Evolutionary conservation across 2,113 vertebrate species (phyloP).

Genomic region (Calypte anna): DNA sequence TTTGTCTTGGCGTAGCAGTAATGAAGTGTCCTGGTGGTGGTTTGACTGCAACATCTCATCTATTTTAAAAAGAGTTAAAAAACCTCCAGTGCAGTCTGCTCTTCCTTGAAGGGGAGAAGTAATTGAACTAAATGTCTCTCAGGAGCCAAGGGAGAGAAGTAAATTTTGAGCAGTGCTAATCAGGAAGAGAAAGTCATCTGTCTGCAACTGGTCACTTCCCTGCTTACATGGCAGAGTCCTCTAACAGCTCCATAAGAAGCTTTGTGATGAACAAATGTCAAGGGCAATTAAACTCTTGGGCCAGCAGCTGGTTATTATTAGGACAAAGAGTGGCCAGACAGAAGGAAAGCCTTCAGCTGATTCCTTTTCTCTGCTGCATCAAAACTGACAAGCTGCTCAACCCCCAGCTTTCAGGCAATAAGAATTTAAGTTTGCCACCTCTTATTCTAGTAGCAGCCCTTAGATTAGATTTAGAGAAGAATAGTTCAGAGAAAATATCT

Average conservation of each 20-base stretch:
- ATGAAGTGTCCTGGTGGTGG: not conserved
- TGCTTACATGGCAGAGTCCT: constrained; percentile 44
- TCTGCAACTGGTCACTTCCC: constrained; percentile 32
- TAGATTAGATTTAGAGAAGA: constrained; percentile 53
- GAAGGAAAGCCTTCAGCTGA: constrained; percentile 24
- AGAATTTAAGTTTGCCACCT: constrained; percentile 23
- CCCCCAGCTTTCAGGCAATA: not conserved
- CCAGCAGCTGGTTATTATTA: constrained; percentile 63
- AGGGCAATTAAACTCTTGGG: constrained; percentile 64
- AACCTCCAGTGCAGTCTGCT: not conserved
- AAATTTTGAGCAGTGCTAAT: constrained; percentile 33
- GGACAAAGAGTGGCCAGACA: constrained; percentile 51
- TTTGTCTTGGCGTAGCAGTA: not conserved
- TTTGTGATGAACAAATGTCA: constrained; percentile 67
- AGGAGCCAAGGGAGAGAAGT: constrained; percentile 6
- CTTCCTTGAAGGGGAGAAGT: not conserved
- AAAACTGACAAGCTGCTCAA: not conserved
- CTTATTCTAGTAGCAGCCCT: constrained; percentile 36
- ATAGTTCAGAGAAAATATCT: not conserved
- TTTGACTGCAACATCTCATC: not conserved
- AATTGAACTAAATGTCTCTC: constrained; percentile 12
- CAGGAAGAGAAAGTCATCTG: constrained; percentile 39
- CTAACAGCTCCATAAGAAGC: constrained; percentile 52
- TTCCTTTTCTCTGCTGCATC: constrained; percentile 37
- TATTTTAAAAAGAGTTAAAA: not conserved